Evolutionary conservation across 2,888 invertebrate genomes (phyloP), one percentile per base, ranked within the genome.

Genomic region (Caenorhabditis angaria): DNA sequence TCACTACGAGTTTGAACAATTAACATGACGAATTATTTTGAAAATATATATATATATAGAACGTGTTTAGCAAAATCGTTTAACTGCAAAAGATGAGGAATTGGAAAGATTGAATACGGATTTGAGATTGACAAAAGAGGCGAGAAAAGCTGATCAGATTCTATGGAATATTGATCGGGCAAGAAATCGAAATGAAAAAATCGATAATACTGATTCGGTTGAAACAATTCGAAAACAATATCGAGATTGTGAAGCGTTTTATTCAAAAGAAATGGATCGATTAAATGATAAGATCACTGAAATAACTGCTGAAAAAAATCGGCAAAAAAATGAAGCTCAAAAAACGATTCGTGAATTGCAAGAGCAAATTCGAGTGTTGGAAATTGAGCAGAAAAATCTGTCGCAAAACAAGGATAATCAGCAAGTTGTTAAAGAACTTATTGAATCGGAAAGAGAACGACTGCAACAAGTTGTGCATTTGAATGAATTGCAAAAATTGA

Each of bases 31-130:
- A n/a, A n/a, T n/a, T n/a, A n/a, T n/a, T n/a, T n/a, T n/a, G n/a
- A n/a, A n/a, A n/a, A n/a, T 50, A 24, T 24, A n/a, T 14, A 6
- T 50, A 24, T 50, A 41, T 18, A 41, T 18, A 41, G 18, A 12
- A 41, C 41, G 41, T 41, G 41, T 78, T 68, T 47, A 92, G 85
- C 82, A 87, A 53, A 94, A 94, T 82, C 93, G 94, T 88, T 78
- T 89, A 55, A 91, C 93, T 24, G 94, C 95, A 88, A 89, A 94
- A 68, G 92, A 93, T 84, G 90, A 95, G 50, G 92, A 94, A 79
- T 89, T 95, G 61, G 95, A 95, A 88, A 90, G 82, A 6, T 62
- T 85, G 55, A 82, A 77, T 27, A 80, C 77, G 1, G 86, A 87
- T 61, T 65, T 86, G 54, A 63, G 79, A 48, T 68, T 86, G 51